These are phyloP conservation scores for Peromyscus melanophrys DNA, from an alignment of 2,797 vertebrate species.

Conservation along the genomic window DNA sequence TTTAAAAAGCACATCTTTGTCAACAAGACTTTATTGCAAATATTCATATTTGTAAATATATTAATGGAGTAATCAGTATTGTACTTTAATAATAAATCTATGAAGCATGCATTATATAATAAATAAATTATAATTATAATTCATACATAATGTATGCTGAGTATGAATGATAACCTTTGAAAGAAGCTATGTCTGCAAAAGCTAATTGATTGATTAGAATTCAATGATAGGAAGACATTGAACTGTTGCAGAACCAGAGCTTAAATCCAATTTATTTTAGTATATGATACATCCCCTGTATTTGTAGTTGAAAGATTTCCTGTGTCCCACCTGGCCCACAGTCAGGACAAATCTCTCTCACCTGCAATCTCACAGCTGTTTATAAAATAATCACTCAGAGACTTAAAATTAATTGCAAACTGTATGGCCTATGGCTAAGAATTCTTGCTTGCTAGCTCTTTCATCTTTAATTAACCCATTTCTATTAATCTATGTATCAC, in stretches of 20 bases:
- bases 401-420: too few species aligned
- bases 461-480: too few species aligned
- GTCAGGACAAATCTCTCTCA: too few species aligned
- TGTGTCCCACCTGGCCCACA: too few species aligned
- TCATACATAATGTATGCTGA: neutral
- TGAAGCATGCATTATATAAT: neutral
- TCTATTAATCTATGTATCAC: too few species aligned
- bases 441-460: too few species aligned
- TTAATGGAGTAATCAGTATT: neutral
- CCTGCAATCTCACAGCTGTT: too few species aligned
- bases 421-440: too few species aligned
- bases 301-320: neutral
- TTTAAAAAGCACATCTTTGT: neutral
- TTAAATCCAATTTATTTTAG: neutral
- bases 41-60: neutral
- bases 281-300: neutral
- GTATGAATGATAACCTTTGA: neutral
- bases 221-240: neutral
- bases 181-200: neutral
- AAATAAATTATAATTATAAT: neutral
- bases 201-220: neutral
- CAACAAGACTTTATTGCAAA: neutral
- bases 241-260: neutral
- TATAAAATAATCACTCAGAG: too few species aligned
- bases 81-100: conserved; percentile 24